Evolutionary conservation across 1,140 invertebrate species (phyloP).

Genomic region (Drosophila orena): DNA sequence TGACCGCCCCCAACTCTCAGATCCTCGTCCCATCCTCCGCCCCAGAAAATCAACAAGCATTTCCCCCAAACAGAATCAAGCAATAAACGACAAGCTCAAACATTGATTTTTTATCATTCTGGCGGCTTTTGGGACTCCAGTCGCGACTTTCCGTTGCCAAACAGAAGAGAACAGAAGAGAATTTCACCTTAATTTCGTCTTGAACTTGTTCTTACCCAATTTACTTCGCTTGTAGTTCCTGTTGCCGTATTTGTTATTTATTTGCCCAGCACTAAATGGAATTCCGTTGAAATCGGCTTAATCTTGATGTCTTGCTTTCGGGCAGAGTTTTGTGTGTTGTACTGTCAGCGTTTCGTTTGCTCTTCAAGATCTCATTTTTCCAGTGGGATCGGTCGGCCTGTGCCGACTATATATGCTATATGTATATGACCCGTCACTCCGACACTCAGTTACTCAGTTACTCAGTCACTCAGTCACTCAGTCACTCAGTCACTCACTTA

Average conservation of each 20-base stretch:
- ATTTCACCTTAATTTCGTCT: constrained; percentile 48
- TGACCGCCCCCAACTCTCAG: constrained; percentile 1
- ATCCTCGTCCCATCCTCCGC: constrained; percentile 8
- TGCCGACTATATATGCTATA: constrained; percentile 13
- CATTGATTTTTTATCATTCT: constrained; percentile 50
- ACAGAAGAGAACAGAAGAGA: background rate
- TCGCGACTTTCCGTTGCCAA: constrained; percentile 29
- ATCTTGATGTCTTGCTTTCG: constrained; percentile 51
- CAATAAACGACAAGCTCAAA: constrained; percentile 51
- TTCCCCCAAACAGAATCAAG: constrained; percentile 30
- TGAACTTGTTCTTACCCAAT: constrained; percentile 45
- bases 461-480: constrained; percentile 31
- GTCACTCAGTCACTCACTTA: constrained; percentile 1
- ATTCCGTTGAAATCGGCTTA: constrained; percentile 55
- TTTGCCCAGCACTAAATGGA: constrained; percentile 50
- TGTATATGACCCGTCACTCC: constrained; percentile 20
- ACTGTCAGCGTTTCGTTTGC: constrained; percentile 26
- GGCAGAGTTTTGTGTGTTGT: constrained; percentile 15
- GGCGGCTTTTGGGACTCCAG: constrained; percentile 6
- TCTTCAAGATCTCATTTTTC: constrained; percentile 48
- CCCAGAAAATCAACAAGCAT: background rate
- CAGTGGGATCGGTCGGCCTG: constrained; percentile 19
- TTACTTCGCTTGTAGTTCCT: constrained; percentile 18
- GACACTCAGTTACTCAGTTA: constrained; percentile 19
- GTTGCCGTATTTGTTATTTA: constrained; percentile 40